Base-by-base conservation (phyloP, 2,113 vertebrate species). In the Xiphorhynchus elegans region DNA sequence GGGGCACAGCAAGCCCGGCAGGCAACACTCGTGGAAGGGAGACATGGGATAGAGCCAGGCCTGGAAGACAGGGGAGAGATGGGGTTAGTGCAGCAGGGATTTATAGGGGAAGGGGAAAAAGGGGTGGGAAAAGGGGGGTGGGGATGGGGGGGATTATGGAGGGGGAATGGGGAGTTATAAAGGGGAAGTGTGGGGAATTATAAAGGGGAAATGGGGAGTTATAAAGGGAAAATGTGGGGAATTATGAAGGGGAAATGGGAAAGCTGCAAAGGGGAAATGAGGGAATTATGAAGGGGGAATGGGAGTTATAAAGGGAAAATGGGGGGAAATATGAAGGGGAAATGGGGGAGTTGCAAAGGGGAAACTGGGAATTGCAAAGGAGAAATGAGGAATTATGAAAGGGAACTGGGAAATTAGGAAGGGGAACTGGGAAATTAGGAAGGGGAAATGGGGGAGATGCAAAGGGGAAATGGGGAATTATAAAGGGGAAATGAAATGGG, bases 21-120 rank as follows among this genome's bases (percentile, higher is more conserved):
- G 72, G 84, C 80, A 93, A 89, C 50, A 49, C 35, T 84, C 93
- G 8, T 84, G 63, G 75, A 77, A 93, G 47, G 94, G 95, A 87
- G 94, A 95, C 96, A 97, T 97, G 83, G 23, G 83, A 5, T 1
- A 23, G 74, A 79, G 75, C 52, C 28, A 53, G 28, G 44, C 46
- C 95, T 96, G 92, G 39, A 44, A 26, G 24, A 35, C 5, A 17
- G 9, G n/a, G 31, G 7, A 56, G 18, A 37, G 4, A 20, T 21
- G 21, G 6, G 16, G 58, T 59, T n/a, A 25, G 12, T 37, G 13
- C 56, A 7, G 55, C 55, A 13, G 56, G 52, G 52, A 17, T 13
- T 52, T 11, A 23, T 47, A 6, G 47, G 47, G 47, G 19, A 10
- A 11, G 47, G 23, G 23, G 10, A 2, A 23, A 23, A 12, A 23